Evolutionary conservation across 2,797 vertebrate genomes (phyloP).

Genomic region (Mycteria americana): DNA sequence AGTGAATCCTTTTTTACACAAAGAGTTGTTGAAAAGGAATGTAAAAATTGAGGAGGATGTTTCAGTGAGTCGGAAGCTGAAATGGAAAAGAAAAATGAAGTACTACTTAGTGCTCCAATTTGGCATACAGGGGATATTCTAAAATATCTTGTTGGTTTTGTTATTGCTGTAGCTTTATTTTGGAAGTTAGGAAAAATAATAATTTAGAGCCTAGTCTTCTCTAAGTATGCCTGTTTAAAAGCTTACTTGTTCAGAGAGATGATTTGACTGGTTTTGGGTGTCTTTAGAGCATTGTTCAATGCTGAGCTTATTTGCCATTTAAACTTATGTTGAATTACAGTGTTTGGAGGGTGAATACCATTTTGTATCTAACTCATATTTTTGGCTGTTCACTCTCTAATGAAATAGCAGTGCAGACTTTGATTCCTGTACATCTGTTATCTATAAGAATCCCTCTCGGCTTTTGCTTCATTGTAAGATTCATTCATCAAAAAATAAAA

Average conservation of each 20-base stretch:
- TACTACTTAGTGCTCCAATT: not conserved
- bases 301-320: constrained; percentile 12
- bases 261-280: not conserved
- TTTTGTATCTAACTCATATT: not conserved
- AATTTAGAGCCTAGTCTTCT: not conserved
- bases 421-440: not conserved
- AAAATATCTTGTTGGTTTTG: not conserved
- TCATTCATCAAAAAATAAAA: not conserved
- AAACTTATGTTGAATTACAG: not conserved
- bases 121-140: not conserved
- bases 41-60: not conserved
- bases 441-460: not conserved
- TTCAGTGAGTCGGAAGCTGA: constrained; percentile 7
- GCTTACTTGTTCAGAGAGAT: not conserved
- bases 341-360: not conserved
- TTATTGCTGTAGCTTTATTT: constrained; percentile 17
- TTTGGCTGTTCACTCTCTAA: not conserved
- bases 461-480: not conserved
- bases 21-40: not conserved
- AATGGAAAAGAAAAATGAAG: constrained; percentile 14
- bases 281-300: not conserved
- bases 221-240: not conserved
- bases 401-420: not conserved
- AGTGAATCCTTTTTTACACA: not conserved
- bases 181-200: constrained; percentile 5